These are phyloP conservation scores for Halcyon leucocephala DNA, from an alignment of 2,797 vertebrate genomes.

Conservation along the genomic window DNA sequence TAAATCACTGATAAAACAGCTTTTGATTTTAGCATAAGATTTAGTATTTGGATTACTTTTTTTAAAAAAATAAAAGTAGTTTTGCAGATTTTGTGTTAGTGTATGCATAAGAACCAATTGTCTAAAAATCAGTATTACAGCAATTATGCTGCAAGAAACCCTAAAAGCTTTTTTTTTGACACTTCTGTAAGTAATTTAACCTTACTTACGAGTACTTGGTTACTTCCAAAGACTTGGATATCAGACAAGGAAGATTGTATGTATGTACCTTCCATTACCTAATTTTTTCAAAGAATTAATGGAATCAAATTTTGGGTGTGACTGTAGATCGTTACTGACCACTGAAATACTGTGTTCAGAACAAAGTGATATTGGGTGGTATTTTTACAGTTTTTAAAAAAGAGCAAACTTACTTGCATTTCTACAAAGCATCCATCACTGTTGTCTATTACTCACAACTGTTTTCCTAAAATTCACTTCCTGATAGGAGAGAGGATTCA, in stretches of 20 bases:
- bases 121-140: background rate
- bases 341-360: background rate
- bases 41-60: background rate
- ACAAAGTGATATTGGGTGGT: background rate
- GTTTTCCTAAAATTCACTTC: background rate
- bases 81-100: background rate
- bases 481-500: background rate
- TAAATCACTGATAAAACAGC: conserved; percentile 1
- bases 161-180: background rate
- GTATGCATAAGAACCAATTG: background rate
- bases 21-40: background rate
- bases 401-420: background rate
- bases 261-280: background rate
- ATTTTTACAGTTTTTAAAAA: background rate
- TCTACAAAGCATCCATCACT: background rate
- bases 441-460: background rate
- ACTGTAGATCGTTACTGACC: background rate
- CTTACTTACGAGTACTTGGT: background rate
- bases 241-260: background rate
- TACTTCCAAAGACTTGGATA: background rate
- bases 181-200: background rate
- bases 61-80: background rate
- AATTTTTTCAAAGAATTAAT: background rate
- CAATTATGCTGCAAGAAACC: background rate
- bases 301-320: background rate